A percentile compares a stretch with the other conserved stretches of the same genome.
Evolutionary conservation across 1,140 invertebrate species (phyloP).

Genomic region (Trichonephila clavata): DNA sequence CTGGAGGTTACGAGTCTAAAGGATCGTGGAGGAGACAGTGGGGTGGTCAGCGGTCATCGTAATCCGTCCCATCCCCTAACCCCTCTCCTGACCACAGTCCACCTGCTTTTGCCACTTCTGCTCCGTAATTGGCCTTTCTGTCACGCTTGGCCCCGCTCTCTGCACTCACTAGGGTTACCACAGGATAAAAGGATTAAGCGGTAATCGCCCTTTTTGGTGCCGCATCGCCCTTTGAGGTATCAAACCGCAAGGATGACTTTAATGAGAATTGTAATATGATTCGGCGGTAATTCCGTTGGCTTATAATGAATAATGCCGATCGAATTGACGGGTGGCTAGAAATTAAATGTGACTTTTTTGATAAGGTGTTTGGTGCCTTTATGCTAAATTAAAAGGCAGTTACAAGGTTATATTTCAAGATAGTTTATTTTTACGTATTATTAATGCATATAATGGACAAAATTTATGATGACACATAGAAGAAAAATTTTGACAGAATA

Average conservation of each 20-base stretch:
- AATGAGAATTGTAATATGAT: neutral
- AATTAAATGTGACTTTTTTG: too few relatives aligned
- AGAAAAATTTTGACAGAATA: too few relatives aligned
- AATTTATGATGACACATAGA: too few relatives aligned
- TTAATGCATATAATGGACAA: too few relatives aligned
- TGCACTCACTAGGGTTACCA: slow-evolving; percentile 47
- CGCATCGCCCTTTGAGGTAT: neutral
- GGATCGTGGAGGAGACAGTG: slow-evolving; percentile 11
- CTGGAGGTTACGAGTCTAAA: neutral
- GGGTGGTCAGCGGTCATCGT: slow-evolving; percentile 67
- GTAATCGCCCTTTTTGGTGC: slow-evolving; percentile 59
- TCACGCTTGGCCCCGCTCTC: slow-evolving; percentile 69
- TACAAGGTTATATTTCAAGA: too few relatives aligned
- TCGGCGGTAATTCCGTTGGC: neutral
- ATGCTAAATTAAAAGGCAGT: too few relatives aligned
- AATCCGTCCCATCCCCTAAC: slow-evolving; percentile 65
- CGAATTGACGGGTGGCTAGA: too few relatives aligned
- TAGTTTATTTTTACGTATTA: too few relatives aligned
- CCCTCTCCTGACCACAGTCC: slow-evolving; percentile 67
- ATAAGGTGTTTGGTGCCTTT: too few relatives aligned
- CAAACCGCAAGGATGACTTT: slow-evolving; percentile 12
- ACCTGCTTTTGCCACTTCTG: slow-evolving; percentile 73
- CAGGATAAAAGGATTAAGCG: slow-evolving; percentile 10
- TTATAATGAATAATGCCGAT: neutral
- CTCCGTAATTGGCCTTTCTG: slow-evolving; percentile 73